A percentile compares a stretch with the other conserved stretches of the same genome.
Conservation (phyloP, 2,797 vertebrate species). For the Corythornis leucogaster region DNA sequence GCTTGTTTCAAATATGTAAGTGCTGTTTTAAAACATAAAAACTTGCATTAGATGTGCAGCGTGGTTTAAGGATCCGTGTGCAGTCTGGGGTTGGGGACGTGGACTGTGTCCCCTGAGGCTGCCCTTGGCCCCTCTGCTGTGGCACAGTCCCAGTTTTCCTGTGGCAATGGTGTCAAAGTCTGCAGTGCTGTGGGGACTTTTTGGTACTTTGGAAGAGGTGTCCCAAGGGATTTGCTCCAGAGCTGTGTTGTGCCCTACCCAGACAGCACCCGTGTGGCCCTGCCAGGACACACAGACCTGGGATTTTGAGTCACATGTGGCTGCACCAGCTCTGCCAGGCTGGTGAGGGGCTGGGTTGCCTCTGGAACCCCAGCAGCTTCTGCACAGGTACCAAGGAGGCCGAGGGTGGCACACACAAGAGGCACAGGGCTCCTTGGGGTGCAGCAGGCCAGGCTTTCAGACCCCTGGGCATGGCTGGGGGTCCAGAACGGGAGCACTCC, state of each 20-base stretch:
- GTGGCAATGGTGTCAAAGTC: neutral
- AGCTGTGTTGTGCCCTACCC: neutral
- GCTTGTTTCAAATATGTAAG: neutral
- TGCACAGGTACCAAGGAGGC: accelerated
- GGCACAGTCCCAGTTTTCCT: accelerated
- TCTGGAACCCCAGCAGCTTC: neutral
- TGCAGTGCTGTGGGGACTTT: neutral
- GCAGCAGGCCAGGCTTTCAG: neutral
- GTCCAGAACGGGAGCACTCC: accelerated
- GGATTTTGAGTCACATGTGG: accelerated
- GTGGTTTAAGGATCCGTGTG: neutral
- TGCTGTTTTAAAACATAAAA: neutral
- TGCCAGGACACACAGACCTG: accelerated
- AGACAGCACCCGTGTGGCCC: neutral
- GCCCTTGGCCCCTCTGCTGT: neutral
- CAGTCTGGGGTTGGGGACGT: accelerated
- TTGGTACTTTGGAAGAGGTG: accelerated
- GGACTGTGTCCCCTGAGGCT: neutral
- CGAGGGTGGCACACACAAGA: accelerated
- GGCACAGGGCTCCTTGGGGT: neutral
- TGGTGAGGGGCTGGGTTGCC: no score
- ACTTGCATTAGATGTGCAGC: neutral
- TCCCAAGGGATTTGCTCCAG: neutral
- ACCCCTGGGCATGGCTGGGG: neutral
- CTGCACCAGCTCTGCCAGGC: neutral